Conservation (phyloP, 2,113 vertebrate genomes). For the Andinoacara biseriatus region DNA sequence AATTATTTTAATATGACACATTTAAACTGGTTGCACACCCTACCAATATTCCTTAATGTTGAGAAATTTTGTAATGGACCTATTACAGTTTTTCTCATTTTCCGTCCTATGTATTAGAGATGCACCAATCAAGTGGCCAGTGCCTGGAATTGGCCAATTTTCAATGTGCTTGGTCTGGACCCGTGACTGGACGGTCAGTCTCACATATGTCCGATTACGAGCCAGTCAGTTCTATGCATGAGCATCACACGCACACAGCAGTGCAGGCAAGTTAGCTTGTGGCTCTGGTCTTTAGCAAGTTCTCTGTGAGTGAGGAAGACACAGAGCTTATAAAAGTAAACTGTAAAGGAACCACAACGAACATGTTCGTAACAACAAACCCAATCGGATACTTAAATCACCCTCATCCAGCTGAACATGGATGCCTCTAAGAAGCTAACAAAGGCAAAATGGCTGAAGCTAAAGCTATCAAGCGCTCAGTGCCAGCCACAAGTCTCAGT, state of each 20-base stretch:
- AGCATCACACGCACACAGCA: neutral
- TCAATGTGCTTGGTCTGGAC: too few species aligned
- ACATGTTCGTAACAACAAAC: neutral
- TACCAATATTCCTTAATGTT: neutral
- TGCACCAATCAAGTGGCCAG: neutral
- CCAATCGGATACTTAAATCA: neutral
- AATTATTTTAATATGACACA: neutral
- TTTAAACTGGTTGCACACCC: neutral
- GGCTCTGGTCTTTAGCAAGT: neutral
- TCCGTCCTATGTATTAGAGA: neutral
- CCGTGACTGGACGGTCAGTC: neutral
- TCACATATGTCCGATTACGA: neutral
- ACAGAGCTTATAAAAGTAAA: neutral
- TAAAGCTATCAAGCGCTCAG: neutral
- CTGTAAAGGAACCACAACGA: neutral
- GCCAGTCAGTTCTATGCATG: neutral
- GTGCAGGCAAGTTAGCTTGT: neutral
- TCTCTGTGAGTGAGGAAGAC: neutral
- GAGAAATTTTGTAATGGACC: neutral
- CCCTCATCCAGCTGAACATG: neutral
- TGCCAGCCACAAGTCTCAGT: neutral
- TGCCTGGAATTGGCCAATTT: neutral
- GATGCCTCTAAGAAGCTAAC: neutral
- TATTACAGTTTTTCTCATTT: neutral
- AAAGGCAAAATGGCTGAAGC: neutral